phyloP scores from a whole-genome alignment of 92 coral and sea anemone genomes.

The Plumapathes pennacea region DNA sequence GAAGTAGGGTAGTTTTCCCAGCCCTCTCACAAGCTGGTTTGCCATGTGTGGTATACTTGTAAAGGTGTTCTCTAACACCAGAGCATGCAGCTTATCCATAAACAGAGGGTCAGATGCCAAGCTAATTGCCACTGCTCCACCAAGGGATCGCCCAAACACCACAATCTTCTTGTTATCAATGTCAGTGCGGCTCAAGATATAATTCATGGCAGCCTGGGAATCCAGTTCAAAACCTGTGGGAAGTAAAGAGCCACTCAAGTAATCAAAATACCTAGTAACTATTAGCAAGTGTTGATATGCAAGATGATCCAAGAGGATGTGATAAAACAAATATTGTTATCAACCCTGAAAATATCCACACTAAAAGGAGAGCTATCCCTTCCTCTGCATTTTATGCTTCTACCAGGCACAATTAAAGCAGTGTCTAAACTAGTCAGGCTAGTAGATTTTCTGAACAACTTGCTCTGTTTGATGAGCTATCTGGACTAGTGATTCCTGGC shows the following conservation, averaged over 20 bases:
- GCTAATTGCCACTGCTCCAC: slow-evolving; percentile 94
- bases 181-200: slow-evolving; percentile 82
- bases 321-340: too few species aligned
- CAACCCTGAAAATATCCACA: too few species aligned
- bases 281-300: too few species aligned
- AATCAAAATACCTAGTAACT: not conserved
- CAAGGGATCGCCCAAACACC: slow-evolving; percentile 93
- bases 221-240: slow-evolving; percentile 76
- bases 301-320: too few species aligned
- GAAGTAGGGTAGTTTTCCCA: slow-evolving; percentile 82
- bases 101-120: slow-evolving; percentile 76
- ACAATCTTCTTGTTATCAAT: slow-evolving; percentile 84
- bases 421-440: too few species aligned
- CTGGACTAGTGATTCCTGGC: too few species aligned
- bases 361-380: too few species aligned
- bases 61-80: slow-evolving; percentile 92
- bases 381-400: too few species aligned
- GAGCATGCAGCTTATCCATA: slow-evolving; percentile 78
- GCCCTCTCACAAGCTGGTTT: slow-evolving; percentile 73
- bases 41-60: slow-evolving; percentile 97
- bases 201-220: slow-evolving; percentile 88
- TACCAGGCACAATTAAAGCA: too few species aligned
- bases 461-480: too few species aligned
- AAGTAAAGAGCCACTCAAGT: not conserved
- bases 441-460: too few species aligned